Percentiles rank a stretch among this genome's conserved stretches.
Conservation (phyloP, 2,113 vertebrate genomes). For the Falco punctatus region DNA sequence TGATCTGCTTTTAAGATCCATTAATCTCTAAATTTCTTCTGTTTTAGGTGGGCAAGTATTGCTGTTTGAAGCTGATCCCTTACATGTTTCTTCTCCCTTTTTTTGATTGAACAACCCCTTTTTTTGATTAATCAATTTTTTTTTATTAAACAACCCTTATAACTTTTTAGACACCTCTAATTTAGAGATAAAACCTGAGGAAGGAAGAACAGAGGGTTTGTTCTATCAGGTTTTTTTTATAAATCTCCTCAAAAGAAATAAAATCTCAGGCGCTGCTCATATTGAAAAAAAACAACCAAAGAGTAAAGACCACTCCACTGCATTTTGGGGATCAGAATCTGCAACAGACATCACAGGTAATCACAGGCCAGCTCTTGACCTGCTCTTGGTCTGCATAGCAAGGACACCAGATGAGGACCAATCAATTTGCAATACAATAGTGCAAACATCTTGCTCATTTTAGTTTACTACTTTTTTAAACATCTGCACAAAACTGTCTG, state of each 20-base stretch:
- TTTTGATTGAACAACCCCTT: neutral
- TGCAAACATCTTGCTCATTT: conserved; percentile 21
- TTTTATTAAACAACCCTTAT: neutral
- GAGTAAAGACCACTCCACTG: neutral
- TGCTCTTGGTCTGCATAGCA: neutral
- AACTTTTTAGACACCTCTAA: neutral
- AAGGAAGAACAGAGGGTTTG: neutral
- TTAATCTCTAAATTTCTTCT: neutral
- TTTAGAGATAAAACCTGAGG: neutral
- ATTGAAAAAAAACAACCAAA: neutral
- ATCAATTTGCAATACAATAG: conserved; percentile 19
- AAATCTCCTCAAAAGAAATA: neutral
- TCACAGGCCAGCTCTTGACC: conserved; percentile 15
- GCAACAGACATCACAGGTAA: neutral
- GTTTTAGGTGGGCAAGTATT: neutral
- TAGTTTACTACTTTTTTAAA: neutral
- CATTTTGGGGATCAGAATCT: neutral
- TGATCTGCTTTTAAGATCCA: neutral
- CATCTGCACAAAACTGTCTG: conserved; percentile 6
- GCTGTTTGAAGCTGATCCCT: neutral
- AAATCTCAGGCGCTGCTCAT: neutral
- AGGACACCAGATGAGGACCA: conserved; percentile 30
- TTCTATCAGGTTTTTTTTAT: neutral
- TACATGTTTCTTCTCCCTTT: neutral
- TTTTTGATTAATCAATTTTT: too few species aligned